phyloP scores from a whole-genome alignment of 2,797 vertebrate genomes.

The Enteromius viviparus region DNA sequence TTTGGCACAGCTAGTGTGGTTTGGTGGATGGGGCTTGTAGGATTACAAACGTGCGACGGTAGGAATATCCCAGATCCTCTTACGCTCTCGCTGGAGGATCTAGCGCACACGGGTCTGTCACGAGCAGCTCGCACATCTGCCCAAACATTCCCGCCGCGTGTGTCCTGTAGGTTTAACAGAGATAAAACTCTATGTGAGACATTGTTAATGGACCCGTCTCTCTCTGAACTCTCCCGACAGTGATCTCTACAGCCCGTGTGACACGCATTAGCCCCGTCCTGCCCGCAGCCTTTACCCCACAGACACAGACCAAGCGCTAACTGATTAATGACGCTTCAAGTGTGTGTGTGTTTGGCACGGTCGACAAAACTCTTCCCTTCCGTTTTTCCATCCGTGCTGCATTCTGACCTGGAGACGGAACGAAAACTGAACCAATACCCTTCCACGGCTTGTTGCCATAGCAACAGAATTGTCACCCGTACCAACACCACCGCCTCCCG shows the following conservation, averaged over 20 bases:
- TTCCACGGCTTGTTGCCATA: slow-evolving; percentile 53
- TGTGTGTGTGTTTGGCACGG: slow-evolving; percentile 3
- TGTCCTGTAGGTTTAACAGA: background rate
- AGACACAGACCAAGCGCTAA: slow-evolving; percentile 16
- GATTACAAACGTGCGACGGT: background rate
- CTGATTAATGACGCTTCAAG: slow-evolving; percentile 1
- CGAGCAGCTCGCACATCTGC: slow-evolving; percentile 18
- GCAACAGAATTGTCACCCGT: slow-evolving; percentile 57
- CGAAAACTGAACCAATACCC: slow-evolving; percentile 55
- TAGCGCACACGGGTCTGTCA: background rate
- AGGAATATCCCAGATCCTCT: slow-evolving; percentile 23
- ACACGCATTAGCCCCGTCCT: slow-evolving; percentile 28
- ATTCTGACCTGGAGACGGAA: slow-evolving; percentile 16
- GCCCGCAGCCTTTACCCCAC: slow-evolving; percentile 27
- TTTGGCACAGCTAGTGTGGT: background rate
- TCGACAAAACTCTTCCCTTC: slow-evolving; percentile 1
- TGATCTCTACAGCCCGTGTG: slow-evolving; percentile 19
- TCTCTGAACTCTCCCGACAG: slow-evolving; percentile 6
- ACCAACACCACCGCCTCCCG: background rate
- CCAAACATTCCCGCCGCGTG: background rate
- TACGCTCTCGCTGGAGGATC: background rate
- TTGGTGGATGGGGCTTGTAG: background rate
- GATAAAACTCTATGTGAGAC: slow-evolving; percentile 9
- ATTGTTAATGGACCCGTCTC: slow-evolving; percentile 27
- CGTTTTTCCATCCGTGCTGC: background rate